Base-by-base conservation (phyloP, 2,888 invertebrate genomes). In the Trissolcus japonicus region DNA sequence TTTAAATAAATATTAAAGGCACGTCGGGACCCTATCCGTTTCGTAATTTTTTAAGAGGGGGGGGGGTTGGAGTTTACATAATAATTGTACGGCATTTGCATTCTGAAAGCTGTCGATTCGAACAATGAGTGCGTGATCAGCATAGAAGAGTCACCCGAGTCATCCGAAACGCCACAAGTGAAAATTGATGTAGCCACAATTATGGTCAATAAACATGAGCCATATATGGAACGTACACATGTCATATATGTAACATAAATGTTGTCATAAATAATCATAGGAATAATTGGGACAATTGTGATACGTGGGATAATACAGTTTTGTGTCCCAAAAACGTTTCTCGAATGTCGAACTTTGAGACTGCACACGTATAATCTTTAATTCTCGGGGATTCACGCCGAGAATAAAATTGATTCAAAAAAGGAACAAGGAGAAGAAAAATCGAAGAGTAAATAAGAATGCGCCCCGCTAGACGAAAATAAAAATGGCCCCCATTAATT, bases 111-210 rank as follows among this genome's bases (percentile, higher is more conserved):
- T 73, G 68, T 68, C 54, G 67, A 73, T 55, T 41, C 69, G 61
- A 73, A 79, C 79, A 76, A 74, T 79, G 67, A 62, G 53, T 61
- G 68, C 79, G 79, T 76, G 79, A 79, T 66, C 74, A 69, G 79
- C 73, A 76, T 79, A 73, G 54, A 59, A 50, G 62, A 19, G 25
- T 0, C 56, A 62, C 71, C 57, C n/a, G 65, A 53, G 46, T 71
- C 71, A 71, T 76, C 53, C 66, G 4, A 25, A 25, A 25, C 0
- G 2, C 4, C 4, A 2, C 25, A 25, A 25, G 25, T 25, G 25
- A 4, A 25, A 25, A 6, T 6, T 25, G 2, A 6, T 25, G 6
- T 4, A 4, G 6, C 25, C 4, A 6, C 6, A 25, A 25, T 6
- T 25, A 4, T 25, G 25, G 25, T 0, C 25, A 25, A 4, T 25